Evolutionary conservation across 2,888 invertebrate genomes (phyloP).

Genomic region (Silvanus unidentatus): DNA sequence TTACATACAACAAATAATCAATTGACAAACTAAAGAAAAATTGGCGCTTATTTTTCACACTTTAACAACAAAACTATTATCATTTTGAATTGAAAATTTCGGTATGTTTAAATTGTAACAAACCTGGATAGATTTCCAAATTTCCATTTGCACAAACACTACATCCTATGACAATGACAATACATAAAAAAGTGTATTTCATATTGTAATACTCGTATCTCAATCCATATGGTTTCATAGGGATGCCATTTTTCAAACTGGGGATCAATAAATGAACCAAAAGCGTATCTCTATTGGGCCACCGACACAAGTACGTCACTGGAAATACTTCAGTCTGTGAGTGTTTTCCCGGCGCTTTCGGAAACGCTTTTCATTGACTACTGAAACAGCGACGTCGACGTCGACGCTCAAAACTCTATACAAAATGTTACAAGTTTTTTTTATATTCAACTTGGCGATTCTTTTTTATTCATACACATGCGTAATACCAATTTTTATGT

Average conservation of each 20-base stretch:
- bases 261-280: conserved; percentile 36
- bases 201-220: conserved; percentile 36
- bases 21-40: too few relatives aligned
- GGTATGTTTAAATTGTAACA: too few relatives aligned
- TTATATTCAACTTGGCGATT: too few relatives aligned
- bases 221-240: conserved; percentile 44
- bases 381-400: not conserved
- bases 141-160: conserved; percentile 37
- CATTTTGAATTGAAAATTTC: not conserved
- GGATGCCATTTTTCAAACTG: conserved; percentile 39
- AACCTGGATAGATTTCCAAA: conserved; percentile 40
- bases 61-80: too few relatives aligned
- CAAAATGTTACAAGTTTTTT: too few relatives aligned
- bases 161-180: conserved; percentile 37
- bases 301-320: conserved; percentile 30
- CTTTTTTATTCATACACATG: too few relatives aligned
- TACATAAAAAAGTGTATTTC: conserved; percentile 36
- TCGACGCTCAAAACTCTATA: too few relatives aligned
- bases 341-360: conserved; percentile 19
- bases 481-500: too few relatives aligned
- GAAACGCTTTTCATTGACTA: conserved; percentile 25
- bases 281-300: conserved; percentile 38
- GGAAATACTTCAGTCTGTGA: conserved; percentile 12
- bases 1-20: too few relatives aligned
- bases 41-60: too few relatives aligned